Evolutionary conservation across 2,113 vertebrate genomes (phyloP).

Genomic region (Rallus limicola): DNA sequence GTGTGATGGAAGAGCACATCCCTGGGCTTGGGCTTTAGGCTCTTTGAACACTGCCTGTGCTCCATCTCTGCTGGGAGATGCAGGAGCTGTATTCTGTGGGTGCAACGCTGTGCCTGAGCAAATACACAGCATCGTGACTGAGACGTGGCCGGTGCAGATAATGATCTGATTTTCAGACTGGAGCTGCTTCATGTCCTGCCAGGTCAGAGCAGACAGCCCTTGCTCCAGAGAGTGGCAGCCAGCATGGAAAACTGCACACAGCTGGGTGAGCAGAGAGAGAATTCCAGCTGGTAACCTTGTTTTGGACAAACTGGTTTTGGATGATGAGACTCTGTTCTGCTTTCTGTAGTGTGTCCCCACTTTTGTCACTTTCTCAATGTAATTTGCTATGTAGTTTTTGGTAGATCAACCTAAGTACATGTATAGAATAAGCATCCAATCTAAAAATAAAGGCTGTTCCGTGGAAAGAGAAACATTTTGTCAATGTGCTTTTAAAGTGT

Average conservation of each 20-base stretch:
- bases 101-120: not conserved
- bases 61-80: not conserved
- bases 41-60: fast-evolving
- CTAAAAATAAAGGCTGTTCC: slow-evolving; percentile 35
- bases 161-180: not conserved
- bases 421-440: not conserved
- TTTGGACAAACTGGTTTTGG: not conserved
- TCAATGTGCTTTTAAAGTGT: slow-evolving; percentile 22
- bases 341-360: not conserved
- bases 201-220: not conserved
- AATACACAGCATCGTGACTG: not conserved
- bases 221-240: fast-evolving
- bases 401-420: not conserved
- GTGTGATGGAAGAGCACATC: not conserved
- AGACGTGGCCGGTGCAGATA: fast-evolving
- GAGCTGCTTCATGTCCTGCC: not conserved
- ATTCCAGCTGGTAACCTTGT: not conserved
- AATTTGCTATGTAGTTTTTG: not conserved
- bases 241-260: not conserved
- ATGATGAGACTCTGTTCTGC: not conserved
- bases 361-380: not conserved
- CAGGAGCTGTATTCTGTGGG: not conserved
- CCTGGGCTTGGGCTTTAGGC: not conserved
- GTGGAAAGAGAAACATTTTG: slow-evolving; percentile 14
- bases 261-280: not conserved